Evolutionary conservation across 1,140 invertebrate species (phyloP), one percentile per base, ranked within the genome.

Genomic region (Cotesia glomerata): DNA sequence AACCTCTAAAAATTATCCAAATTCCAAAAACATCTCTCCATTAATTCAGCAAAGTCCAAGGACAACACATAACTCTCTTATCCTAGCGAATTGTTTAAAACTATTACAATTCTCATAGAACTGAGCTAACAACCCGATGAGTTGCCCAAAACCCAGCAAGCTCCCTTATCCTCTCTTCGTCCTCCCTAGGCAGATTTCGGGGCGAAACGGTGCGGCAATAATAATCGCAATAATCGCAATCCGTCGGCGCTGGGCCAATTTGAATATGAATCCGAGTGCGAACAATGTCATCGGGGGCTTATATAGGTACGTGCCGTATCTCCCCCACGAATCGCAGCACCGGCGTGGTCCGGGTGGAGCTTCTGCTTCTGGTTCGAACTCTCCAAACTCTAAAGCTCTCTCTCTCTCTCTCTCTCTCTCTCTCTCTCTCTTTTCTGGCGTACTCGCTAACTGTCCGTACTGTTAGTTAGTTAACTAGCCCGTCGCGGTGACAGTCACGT

Each of bases 231-330:
- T 85, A 84, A 85, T 85, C 82, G 81, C 81, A 84, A 85, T 84
- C 82, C 77, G 78, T 82, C 75, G 81, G 75, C 68, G 72, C 64
- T 68, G 59, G 73, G 84, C 84, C 85, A 86, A 86, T 86, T 86
- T 86, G 85, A 86, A 86, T 86, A 86, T 86, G 85, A 86, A 86
- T 86, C 82, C 84, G 83, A 86, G 84, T 86, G 82, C 83, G 85
- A 86, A 86, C 85, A 86, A 86, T 86, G 85, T 85, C 83, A 86
- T 86, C 80, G 84, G 71, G 73, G 74, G 77, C 59, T 65, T 75
- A 70, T 76, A 74, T 73, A 74, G 75, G 75, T 85, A 85, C 85
- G 85, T 86, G 85, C 84, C 85, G 83, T 86, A 86, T 86, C 85
- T 85, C 84, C 85, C 85, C 83, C 82, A 85, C 78, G 79, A 82